Conservation (phyloP, 2,113 vertebrate species). For the Atlantisia rogersi region DNA sequence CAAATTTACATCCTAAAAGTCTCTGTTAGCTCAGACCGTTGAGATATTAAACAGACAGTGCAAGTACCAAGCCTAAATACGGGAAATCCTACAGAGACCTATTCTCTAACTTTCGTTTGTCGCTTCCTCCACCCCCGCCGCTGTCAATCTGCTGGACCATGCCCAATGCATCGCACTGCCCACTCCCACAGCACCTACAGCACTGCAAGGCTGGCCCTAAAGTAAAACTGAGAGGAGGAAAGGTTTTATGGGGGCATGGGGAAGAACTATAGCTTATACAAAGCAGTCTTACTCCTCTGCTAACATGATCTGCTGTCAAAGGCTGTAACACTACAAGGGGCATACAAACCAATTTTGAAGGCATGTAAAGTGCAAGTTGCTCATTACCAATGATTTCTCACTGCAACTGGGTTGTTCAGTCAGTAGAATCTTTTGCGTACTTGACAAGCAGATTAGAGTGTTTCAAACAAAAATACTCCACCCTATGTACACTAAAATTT, state of each 20-base stretch:
- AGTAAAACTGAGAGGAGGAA: not conserved
- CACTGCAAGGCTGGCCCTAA: not conserved
- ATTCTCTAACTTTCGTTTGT: not conserved
- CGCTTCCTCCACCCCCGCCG: not conserved
- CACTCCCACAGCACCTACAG: not conserved
- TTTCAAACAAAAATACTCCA: not conserved
- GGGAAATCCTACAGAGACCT: slow-evolving; percentile 37
- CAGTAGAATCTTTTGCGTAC: not conserved
- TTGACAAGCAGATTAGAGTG: slow-evolving; percentile 1
- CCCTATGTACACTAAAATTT: not conserved
- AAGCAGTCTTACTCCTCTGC: not conserved
- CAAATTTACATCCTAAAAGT: slow-evolving; percentile 71
- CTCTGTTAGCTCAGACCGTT: slow-evolving; percentile 20
- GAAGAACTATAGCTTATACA: not conserved
- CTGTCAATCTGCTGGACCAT: not conserved
- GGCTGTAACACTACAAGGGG: not conserved
- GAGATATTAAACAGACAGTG: slow-evolving; percentile 61
- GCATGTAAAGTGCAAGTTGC: not conserved
- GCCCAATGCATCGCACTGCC: not conserved
- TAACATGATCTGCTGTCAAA: not conserved
- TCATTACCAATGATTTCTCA: slow-evolving; percentile 5
- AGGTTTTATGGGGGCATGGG: not conserved
- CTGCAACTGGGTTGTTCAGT: not conserved
- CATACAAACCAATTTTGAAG: slow-evolving; percentile 9
- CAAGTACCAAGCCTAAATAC: slow-evolving; percentile 32